phyloP scores from a whole-genome alignment of 1,140 invertebrate species.

The Platorchestia sp. region DNA sequence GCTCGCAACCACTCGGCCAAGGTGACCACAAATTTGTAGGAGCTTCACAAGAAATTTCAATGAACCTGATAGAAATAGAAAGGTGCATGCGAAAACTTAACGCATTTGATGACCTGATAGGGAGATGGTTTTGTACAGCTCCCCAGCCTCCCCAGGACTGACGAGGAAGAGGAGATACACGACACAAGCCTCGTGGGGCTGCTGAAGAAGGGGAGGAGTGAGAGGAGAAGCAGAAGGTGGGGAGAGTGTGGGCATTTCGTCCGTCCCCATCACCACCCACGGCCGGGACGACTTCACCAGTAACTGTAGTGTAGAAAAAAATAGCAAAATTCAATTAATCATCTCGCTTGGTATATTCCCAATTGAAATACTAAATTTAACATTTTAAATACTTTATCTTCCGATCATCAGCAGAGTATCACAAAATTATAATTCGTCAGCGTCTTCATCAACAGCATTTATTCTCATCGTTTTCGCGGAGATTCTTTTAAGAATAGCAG shows the following conservation, averaged over 20 bases:
- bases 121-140: not conserved
- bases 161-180: not conserved
- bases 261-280: not conserved
- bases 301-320: not conserved
- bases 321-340: not conserved
- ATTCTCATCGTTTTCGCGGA: too few species aligned
- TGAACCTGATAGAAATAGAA: too few species aligned
- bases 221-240: not conserved
- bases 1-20: too few species aligned
- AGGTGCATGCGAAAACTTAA: not conserved
- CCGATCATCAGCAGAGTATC: too few species aligned
- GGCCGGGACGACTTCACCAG: not conserved
- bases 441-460: too few species aligned
- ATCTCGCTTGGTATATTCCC: too few species aligned
- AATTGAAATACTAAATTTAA: too few species aligned
- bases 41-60: not conserved
- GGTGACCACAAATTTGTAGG: not conserved
- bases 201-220: not conserved
- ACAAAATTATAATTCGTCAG: too few species aligned
- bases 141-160: not conserved
- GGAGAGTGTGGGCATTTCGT: not conserved
- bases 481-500: too few species aligned
- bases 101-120: not conserved
- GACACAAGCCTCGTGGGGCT: not conserved
- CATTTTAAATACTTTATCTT: too few species aligned